These are phyloP conservation scores for Acinonyx jubatus DNA, from an alignment of 2,113 vertebrate species.

Conservation along the genomic window DNA sequence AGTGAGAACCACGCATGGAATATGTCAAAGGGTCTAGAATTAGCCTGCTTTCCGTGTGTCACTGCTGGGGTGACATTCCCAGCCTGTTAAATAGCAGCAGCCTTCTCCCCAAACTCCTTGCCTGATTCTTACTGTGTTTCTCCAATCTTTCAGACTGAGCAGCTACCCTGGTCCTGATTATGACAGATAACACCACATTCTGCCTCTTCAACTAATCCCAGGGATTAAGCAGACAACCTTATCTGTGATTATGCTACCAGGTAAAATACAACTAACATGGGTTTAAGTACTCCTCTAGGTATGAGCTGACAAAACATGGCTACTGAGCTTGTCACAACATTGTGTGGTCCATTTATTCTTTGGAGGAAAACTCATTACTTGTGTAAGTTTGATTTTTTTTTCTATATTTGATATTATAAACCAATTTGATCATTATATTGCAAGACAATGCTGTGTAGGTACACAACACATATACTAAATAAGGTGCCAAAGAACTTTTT, in stretches of 20 bases:
- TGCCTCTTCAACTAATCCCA: not conserved
- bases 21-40: not conserved
- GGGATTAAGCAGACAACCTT: not conserved
- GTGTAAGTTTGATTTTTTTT: not conserved
- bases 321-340: not conserved
- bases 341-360: not conserved
- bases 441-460: not conserved
- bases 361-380: not conserved
- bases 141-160: not conserved
- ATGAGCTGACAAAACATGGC: not conserved
- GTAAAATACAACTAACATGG: not conserved
- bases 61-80: not conserved
- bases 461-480: not conserved
- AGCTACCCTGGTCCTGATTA: not conserved
- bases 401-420: not conserved
- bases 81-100: not conserved
- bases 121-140: not conserved
- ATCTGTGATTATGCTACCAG: not conserved
- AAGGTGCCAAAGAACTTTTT: not conserved
- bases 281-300: not conserved
- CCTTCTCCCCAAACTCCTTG: not conserved
- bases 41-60: not conserved
- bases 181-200: not conserved
- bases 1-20: not conserved
- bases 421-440: not conserved